A percentile compares a stretch with the other conserved stretches of the same genome.
These are phyloP conservation scores for Meriones psammophilus DNA, from an alignment of 2,797 vertebrate genomes.

Conservation along the genomic window DNA sequence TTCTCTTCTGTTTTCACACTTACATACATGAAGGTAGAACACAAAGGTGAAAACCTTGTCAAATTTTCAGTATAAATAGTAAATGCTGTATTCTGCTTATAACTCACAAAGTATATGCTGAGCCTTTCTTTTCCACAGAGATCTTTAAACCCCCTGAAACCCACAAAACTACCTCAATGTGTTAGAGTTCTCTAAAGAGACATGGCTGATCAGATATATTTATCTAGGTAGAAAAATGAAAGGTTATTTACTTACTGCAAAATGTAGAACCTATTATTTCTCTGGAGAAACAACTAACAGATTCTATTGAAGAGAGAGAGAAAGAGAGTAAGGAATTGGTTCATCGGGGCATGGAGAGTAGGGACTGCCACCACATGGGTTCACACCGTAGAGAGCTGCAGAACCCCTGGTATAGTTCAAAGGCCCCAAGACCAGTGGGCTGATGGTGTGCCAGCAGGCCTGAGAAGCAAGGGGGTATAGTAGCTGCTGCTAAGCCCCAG, in stretches of 20 bases:
- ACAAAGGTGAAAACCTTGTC: slow-evolving; percentile 30
- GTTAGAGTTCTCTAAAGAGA: neutral
- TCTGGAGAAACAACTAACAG: slow-evolving; percentile 8
- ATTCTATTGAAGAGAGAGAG: neutral
- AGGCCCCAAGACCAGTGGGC: neutral
- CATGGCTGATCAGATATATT: neutral
- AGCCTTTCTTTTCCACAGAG: neutral
- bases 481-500: neutral
- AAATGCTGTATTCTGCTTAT: slow-evolving; percentile 8
- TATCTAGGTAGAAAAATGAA: neutral
- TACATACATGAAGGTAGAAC: neutral
- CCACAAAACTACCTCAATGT: neutral
- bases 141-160: neutral
- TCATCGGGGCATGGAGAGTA: neutral
- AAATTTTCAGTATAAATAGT: slow-evolving; percentile 15
- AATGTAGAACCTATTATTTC: neutral
- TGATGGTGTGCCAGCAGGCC: neutral
- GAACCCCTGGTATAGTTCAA: neutral
- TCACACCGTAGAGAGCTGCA: neutral
- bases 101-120: slow-evolving; percentile 7
- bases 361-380: neutral
- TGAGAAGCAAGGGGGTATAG: neutral
- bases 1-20: neutral
- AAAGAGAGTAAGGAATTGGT: neutral
- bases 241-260: neutral